A percentile compares a stretch with the other conserved stretches of the same genome.
These are phyloP conservation scores for Tupaia chinensis DNA, from an alignment of 2,113 vertebrate genomes.

Conservation along the genomic window DNA sequence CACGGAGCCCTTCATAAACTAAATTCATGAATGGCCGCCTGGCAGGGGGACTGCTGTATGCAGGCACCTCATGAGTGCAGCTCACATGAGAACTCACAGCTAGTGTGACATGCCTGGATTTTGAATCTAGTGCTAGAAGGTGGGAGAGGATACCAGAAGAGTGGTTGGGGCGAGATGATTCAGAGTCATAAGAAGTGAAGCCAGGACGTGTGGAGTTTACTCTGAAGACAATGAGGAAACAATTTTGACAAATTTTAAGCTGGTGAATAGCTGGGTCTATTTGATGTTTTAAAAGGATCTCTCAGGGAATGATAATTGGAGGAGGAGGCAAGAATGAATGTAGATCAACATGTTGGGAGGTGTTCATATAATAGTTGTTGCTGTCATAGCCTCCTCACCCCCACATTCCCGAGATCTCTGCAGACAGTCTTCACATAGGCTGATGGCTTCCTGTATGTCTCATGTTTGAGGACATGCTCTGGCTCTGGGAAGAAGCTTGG, in stretches of 20 bases:
- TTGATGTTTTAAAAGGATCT: not conserved
- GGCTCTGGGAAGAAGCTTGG: not conserved
- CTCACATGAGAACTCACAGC: not conserved
- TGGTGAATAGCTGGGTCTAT: not conserved
- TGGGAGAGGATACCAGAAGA: not conserved
- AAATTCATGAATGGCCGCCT: not conserved
- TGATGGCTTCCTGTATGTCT: not conserved
- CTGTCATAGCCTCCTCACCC: not conserved
- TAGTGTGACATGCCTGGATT: not conserved
- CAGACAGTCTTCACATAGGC: not conserved
- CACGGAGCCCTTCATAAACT: not conserved
- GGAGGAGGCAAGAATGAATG: rapidly evolving
- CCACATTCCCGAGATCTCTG: not conserved
- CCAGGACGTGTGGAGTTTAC: not conserved
- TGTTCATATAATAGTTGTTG: not conserved
- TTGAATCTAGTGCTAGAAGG: not conserved
- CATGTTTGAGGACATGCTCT: not conserved
- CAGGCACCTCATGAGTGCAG: not conserved
- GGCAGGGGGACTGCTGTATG: not conserved
- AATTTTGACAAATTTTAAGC: not conserved
- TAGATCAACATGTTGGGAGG: not conserved
- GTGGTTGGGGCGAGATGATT: too few relatives aligned
- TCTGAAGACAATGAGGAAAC: not conserved
- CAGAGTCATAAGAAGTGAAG: not conserved
- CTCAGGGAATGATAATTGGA: not conserved